Conservation (phyloP, 2,888 invertebrate genomes). For the Sinohyriopsis cumingii region DNA sequence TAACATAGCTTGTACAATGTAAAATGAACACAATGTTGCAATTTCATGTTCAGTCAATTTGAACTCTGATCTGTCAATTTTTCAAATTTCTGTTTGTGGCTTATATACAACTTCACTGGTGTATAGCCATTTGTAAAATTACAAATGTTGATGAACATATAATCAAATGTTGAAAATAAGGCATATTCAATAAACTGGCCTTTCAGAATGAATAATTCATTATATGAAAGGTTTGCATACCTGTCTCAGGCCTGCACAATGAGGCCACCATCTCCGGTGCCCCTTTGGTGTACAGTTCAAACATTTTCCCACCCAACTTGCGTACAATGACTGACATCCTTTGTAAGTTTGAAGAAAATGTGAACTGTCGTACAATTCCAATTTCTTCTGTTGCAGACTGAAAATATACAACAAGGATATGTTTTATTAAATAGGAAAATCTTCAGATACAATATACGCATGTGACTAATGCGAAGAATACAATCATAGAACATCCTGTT, state of each 20-base stretch:
- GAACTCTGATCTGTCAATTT: no score
- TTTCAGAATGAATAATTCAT: no score
- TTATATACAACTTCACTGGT: no score
- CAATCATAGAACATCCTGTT: no score
- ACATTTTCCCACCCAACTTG: conserved; percentile 22
- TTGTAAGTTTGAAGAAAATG: conserved; percentile 88
- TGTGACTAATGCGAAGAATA: no score
- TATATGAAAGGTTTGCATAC: conserved; percentile 59
- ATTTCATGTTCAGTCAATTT: no score
- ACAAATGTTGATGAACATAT: no score
- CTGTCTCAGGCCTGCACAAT: conserved; percentile 81
- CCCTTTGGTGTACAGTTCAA: conserved; percentile 84
- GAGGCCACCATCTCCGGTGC: conserved; percentile 92
- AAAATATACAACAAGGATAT: background rate
- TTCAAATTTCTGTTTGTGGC: no score
- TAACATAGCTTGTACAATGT: no score
- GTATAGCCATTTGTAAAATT: no score
- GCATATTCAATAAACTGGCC: conserved; percentile 73
- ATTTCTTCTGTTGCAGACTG: conserved; percentile 74
- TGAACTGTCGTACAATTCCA: conserved; percentile 86
- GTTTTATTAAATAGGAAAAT: background rate
- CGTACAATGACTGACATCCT: conserved; percentile 85
- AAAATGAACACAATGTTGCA: no score
- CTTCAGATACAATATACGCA: conserved; percentile 69
- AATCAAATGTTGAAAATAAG: no score